These are phyloP conservation scores for Diabrotica undecimpunctata DNA, from an alignment of 1,140 invertebrate genomes.

Conservation along the genomic window DNA sequence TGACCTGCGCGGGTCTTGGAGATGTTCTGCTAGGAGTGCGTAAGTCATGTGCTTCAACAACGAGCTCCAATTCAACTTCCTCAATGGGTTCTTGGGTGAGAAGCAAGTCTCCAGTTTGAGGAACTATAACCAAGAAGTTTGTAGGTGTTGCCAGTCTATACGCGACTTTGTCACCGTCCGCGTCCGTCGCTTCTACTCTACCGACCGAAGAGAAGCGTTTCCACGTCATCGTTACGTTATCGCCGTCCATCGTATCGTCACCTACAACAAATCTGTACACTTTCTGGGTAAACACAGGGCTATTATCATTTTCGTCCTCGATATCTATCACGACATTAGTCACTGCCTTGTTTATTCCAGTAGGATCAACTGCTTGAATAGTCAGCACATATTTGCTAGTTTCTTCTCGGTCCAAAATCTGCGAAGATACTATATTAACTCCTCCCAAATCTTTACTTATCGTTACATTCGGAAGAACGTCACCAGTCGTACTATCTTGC, in stretches of 20 bases:
- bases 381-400: slow-evolving; percentile 66
- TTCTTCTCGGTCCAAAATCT: slow-evolving; percentile 69
- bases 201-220: slow-evolving; percentile 77
- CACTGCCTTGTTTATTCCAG: slow-evolving; percentile 68
- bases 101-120: slow-evolving; percentile 86
- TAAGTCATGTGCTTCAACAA: slow-evolving; percentile 79
- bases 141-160: slow-evolving; percentile 76
- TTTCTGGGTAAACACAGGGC: slow-evolving; percentile 72
- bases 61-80: slow-evolving; percentile 62
- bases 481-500: slow-evolving; percentile 55
- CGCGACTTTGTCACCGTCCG: slow-evolving; percentile 81
- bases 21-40: slow-evolving; percentile 66
- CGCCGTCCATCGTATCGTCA: slow-evolving; percentile 52
- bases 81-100: slow-evolving; percentile 69
- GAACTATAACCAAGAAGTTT: slow-evolving; percentile 79
- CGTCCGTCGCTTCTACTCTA: slow-evolving; percentile 76
- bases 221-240: slow-evolving; percentile 57
- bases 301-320: slow-evolving; percentile 86
- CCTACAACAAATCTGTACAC: slow-evolving; percentile 75
- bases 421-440: slow-evolving; percentile 67
- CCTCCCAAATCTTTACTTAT: slow-evolving; percentile 57
- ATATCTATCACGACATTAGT: slow-evolving; percentile 71
- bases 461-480: slow-evolving; percentile 55
- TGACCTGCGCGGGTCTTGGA: slow-evolving; percentile 65
- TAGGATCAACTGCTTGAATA: slow-evolving; percentile 70